These are phyloP conservation scores for Drosophila sproati DNA, from an alignment of 1,140 invertebrate genomes.

Conservation along the genomic window DNA sequence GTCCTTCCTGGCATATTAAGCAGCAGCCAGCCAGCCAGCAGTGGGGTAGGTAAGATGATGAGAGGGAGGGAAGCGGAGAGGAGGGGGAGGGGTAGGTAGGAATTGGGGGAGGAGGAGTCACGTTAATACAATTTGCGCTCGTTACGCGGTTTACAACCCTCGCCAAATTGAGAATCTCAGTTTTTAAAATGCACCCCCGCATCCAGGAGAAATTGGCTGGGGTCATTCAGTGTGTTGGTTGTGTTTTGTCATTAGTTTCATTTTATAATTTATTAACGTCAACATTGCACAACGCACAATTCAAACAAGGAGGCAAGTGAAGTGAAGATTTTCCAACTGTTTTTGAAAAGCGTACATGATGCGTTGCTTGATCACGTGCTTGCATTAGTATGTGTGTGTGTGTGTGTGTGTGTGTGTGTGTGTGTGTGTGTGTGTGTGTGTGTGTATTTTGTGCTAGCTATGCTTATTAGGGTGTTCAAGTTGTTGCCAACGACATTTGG, in stretches of 20 bases:
- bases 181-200: constrained; percentile 48
- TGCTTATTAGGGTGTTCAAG: constrained; percentile 23
- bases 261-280: constrained; percentile 84
- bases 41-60: too few relatives aligned
- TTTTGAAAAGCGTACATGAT: constrained; percentile 82
- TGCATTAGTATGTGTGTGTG: not conserved
- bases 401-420: not conserved
- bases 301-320: constrained; percentile 35
- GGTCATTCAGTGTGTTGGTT: constrained; percentile 37
- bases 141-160: constrained; percentile 74
- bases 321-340: constrained; percentile 61
- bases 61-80: not conserved
- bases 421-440: constrained; percentile 20
- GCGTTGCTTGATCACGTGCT: constrained; percentile 54
- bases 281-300: constrained; percentile 60
- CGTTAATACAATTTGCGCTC: constrained; percentile 70
- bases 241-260: constrained; percentile 84
- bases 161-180: constrained; percentile 20
- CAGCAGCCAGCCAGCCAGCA: constrained; percentile 4
- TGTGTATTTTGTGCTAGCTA: not conserved
- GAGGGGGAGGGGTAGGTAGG: not conserved
- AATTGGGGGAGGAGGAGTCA: not conserved
- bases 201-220: not conserved
- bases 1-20: constrained; percentile 22
- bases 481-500: constrained; percentile 47